phyloP scores from a whole-genome alignment of 1,140 invertebrate species.

The Drosophila melanica region DNA sequence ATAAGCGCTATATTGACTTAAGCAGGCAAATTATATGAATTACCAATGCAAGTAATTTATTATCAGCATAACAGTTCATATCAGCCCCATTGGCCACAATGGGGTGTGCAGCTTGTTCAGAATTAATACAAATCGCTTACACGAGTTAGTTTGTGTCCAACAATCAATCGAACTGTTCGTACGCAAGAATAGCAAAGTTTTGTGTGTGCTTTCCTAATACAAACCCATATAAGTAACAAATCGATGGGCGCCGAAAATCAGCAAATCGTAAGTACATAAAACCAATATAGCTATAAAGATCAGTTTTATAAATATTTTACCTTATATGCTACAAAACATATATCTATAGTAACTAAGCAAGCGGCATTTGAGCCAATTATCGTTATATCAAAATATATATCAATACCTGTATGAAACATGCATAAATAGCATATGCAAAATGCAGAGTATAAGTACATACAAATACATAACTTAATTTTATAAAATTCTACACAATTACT shows the following conservation, averaged over 20 bases:
- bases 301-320: constrained; percentile 61
- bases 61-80: constrained; percentile 36
- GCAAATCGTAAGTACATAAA: constrained; percentile 47
- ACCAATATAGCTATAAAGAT: constrained; percentile 15
- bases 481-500: constrained; percentile 11
- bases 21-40: constrained; percentile 30
- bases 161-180: constrained; percentile 22
- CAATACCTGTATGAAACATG: constrained; percentile 54
- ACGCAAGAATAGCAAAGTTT: background rate
- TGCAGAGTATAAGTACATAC: constrained; percentile 41
- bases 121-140: constrained; percentile 17
- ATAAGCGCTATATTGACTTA: constrained; percentile 25
- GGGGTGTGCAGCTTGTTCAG: constrained; percentile 3
- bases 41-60: constrained; percentile 37
- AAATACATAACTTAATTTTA: constrained; percentile 28
- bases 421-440: constrained; percentile 55
- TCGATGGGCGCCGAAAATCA: constrained; percentile 35
- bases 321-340: constrained; percentile 60
- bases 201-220: constrained; percentile 4
- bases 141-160: constrained; percentile 25
- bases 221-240: constrained; percentile 14
- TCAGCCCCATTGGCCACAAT: background rate
- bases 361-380: constrained; percentile 36
- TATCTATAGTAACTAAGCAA: constrained; percentile 65
- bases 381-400: constrained; percentile 61